A percentile compares a stretch with the other conserved stretches of the same genome.
Conservation (phyloP, 1,140 invertebrate genomes). For the Hylyphantes graminicola region DNA sequence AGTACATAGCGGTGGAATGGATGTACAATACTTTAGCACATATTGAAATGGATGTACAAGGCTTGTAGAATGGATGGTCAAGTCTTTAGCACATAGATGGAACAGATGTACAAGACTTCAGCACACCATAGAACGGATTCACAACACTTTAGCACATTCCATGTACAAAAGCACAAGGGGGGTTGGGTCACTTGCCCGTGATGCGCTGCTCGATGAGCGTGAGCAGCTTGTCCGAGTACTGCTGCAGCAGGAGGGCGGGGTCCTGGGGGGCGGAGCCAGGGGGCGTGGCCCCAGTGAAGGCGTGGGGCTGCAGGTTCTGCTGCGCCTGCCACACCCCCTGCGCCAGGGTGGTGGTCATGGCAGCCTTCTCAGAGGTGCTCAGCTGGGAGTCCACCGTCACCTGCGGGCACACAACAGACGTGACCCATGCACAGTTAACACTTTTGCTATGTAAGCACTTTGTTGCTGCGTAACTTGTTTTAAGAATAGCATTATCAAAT, state of each 20-base stretch:
- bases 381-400: conserved; percentile 63
- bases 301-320: conserved; percentile 61
- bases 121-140: not conserved
- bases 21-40: too few species aligned
- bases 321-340: conserved; percentile 62
- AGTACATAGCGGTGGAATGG: too few species aligned
- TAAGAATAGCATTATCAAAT: too few species aligned
- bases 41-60: too few species aligned
- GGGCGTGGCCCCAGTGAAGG: conserved; percentile 33
- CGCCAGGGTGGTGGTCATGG: conserved; percentile 61
- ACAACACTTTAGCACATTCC: not conserved
- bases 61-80: too few species aligned
- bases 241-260: conserved; percentile 72
- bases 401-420: conserved; percentile 28
- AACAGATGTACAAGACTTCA: too few species aligned
- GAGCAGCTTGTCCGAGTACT: conserved; percentile 75
- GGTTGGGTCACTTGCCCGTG: conserved; percentile 21
- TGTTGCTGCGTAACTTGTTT: too few species aligned
- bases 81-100: too few species aligned
- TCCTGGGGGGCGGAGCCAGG: conserved; percentile 68
- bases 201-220: conserved; percentile 73
- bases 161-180: not conserved
- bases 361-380: conserved; percentile 55
- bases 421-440: too few species aligned
- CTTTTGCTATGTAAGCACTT: too few species aligned